Evolutionary conservation across 1,140 invertebrate species (phyloP).

Genomic region (Gryon sp.): DNA sequence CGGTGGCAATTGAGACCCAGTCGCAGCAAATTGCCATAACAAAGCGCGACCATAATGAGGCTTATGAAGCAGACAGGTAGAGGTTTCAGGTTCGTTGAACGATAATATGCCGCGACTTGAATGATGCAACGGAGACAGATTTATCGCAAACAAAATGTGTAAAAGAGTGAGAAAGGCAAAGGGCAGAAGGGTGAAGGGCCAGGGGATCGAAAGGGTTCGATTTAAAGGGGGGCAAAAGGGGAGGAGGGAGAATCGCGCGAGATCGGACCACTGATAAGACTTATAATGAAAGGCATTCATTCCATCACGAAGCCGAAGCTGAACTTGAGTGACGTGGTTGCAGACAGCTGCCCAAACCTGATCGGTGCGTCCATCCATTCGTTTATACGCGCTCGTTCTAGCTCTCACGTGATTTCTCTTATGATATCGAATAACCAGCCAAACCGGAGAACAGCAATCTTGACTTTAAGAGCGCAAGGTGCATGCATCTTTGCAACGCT

Average conservation of each 20-base stretch:
- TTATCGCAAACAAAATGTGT: background rate
- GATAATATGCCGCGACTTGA: conserved; percentile 40
- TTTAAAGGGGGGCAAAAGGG: conserved; percentile 28
- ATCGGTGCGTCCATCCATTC: conserved; percentile 71
- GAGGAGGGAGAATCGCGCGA: conserved; percentile 24
- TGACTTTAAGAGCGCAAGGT: conserved; percentile 55
- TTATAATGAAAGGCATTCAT: conserved; percentile 79
- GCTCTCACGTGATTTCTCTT: conserved; percentile 75
- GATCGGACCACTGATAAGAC: conserved; percentile 74
- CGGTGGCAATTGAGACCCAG: background rate
- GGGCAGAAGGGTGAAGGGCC: conserved; percentile 1
- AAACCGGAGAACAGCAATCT: conserved; percentile 63
- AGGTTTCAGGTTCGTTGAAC: conserved; percentile 49
- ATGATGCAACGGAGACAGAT: conserved; percentile 17
- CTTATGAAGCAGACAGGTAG: conserved; percentile 16
- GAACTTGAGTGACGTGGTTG: conserved; percentile 78
- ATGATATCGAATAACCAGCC: conserved; percentile 77
- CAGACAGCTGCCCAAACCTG: conserved; percentile 79
- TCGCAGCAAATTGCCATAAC: conserved; percentile 10
- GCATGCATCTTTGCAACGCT: conserved; percentile 48
- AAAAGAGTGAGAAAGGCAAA: background rate
- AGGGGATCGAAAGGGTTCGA: conserved; percentile 22
- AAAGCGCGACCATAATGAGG: conserved; percentile 32
- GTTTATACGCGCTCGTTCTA: conserved; percentile 65
- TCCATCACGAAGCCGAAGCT: conserved; percentile 72